These are phyloP conservation scores for Gryllus bimaculatus DNA, from an alignment of 1,140 invertebrate genomes.

Conservation along the genomic window DNA sequence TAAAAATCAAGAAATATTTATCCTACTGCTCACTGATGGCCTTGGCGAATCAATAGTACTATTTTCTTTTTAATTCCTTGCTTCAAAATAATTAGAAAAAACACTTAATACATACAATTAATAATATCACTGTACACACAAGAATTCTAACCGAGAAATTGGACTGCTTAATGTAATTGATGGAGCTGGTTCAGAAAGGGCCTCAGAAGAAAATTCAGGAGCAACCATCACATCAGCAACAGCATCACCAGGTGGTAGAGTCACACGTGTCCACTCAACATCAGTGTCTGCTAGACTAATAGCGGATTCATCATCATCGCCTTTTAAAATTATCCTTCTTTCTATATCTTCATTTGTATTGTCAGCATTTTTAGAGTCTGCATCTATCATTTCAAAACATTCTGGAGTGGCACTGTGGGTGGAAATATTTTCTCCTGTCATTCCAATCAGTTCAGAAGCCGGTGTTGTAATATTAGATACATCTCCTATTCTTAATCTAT, in stretches of 20 bases:
- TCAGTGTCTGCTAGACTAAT: conserved; percentile 22
- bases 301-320: conserved; percentile 9
- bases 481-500: neutral
- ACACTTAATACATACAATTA: no score
- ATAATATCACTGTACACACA: neutral
- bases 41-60: no score
- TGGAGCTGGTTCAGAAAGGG: neutral
- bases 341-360: neutral
- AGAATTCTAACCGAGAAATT: conserved; percentile 2
- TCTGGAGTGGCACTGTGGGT: conserved; percentile 31
- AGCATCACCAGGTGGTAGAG: conserved; percentile 30
- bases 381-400: conserved; percentile 35
- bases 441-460: conserved; percentile 7
- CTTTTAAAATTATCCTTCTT: neutral
- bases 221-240: neutral
- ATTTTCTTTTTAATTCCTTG: no score
- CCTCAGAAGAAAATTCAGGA: neutral
- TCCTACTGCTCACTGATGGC: no score
- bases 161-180: conserved; percentile 11
- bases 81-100: neutral
- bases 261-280: conserved; percentile 26
- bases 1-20: no score
- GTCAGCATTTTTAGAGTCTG: conserved; percentile 16
- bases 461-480: conserved; percentile 14
- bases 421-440: conserved; percentile 13